These are phyloP conservation scores for Dicycla oo DNA, from an alignment of 2,888 invertebrate genomes.

Conservation along the genomic window DNA sequence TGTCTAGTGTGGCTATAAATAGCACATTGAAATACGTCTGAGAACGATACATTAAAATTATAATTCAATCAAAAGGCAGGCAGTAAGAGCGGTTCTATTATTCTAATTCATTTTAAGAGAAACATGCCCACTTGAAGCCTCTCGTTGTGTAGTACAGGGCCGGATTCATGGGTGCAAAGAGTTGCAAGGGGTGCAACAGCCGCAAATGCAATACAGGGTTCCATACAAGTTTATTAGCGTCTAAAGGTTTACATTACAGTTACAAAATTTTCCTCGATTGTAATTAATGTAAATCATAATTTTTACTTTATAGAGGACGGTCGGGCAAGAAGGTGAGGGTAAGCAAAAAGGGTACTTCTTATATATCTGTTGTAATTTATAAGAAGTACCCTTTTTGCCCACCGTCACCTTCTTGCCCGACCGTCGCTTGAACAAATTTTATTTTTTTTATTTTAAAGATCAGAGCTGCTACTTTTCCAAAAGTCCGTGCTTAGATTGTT, in stretches of 20 bases:
- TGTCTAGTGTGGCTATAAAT: neutral
- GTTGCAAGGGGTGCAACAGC: neutral
- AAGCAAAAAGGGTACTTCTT: no score
- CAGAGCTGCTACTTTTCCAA: neutral
- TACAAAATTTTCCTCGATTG: no score
- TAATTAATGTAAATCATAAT: no score
- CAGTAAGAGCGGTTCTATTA: conserved; percentile 64
- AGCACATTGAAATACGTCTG: conserved; percentile 2
- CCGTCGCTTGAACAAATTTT: no score
- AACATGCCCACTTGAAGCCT: conserved; percentile 67
- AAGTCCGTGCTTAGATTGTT: neutral
- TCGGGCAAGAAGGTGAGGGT: no score
- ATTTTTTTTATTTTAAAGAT: no score
- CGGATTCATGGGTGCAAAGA: conserved; percentile 8
- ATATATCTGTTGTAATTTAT: no score
- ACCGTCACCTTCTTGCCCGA: no score
- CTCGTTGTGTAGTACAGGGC: conserved; percentile 56
- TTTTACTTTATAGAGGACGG: no score
- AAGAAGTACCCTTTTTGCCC: no score
- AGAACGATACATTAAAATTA: conserved; percentile 42
- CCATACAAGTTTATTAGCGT: neutral
- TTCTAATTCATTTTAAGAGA: conserved; percentile 71
- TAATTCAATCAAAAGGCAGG: conserved; percentile 56
- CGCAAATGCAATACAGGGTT: no score
- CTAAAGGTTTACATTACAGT: no score